Base-by-base conservation (phyloP, 2,888 invertebrate genomes). In the Apodemia hepburni region DNA sequence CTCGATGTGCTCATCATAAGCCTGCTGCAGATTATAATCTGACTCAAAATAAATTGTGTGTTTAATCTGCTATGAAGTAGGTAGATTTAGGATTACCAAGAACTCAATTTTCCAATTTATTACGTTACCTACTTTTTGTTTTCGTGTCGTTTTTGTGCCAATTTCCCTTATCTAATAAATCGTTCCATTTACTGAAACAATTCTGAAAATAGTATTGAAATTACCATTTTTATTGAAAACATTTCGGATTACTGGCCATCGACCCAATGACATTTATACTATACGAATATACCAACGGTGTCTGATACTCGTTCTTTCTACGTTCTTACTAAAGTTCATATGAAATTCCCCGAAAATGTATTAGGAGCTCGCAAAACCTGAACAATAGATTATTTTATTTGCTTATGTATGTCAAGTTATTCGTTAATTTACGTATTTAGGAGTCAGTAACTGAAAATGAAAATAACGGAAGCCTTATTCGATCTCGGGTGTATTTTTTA, bases 281-380 rank as follows among this genome's bases (percentile, higher is more conserved):
- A 27, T 22, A 12, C 27, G 4, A 54, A 22, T 15, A 27, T 6
- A 22, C 5, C 27, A 27, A 54, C 15, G 4, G 22, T 27, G 15
- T 27, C 9, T 22, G 12, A 54, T 27, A 0, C 15, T 54, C 5
- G 12, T 27, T 62, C 61, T 68, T 69, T 66, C 12, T 38, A 12
- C 12, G 69, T 62, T n/a, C n/a, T n/a, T n/a, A n/a, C n/a, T n/a
- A n/a, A 67, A 47, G n/a, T 57, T 15, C 5, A 38, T 38, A 33
- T 33, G 33, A 33, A 33, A 33, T 33, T 33, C 33, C 33, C 33
- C 9, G 33, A 33, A 33, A 33, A 9, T 33, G 9, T 33, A 33
- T 9, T 33, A 9, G 33, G 9, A 33, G 33, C 33, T 33, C 9
- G 33, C 33, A 33, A 33, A 33, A 9, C 9, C 9, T 33, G 9